Evolutionary conservation across 2,888 invertebrate genomes (phyloP), one percentile per base, ranked within the genome.

Genomic region (Seladonia tumulorum): DNA sequence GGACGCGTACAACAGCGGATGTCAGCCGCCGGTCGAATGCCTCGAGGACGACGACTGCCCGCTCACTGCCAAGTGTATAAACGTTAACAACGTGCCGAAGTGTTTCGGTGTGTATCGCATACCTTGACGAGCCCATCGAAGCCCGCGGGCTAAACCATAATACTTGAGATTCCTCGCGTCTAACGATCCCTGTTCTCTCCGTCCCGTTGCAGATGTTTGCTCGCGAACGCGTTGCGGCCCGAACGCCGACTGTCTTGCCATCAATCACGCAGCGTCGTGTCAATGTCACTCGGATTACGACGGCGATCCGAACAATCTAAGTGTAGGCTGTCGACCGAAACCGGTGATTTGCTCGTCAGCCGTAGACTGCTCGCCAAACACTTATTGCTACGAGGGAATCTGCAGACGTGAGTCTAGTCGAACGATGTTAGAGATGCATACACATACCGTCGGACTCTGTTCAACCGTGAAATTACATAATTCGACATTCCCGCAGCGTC

Each of bases 1-100:
- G 3, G 97, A 99, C 95, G 97, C 98, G 3, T 98, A 98, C 92
- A 97, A 97, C 89, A 97, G 97, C 93, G 98, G 98, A 45, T 98
- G 98, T 92, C 97, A 96, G 83, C 96, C 97, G 85, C 97, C 98
- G n/a, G 97, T 97, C 49, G 98, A 98, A 95, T 99, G 98, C 94
- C 96, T 96, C 88, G 96, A 96, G 70, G 97, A 98, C 92, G 96
- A 96, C 82, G 98, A 98, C 93, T 99, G 99, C 93, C 98, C 98
- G 8, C 94, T 96, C 57, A 97, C 97, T 85, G 98, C 98, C 25
- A 97, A 97, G 93, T 98, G 98, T 94, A 96, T 97, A 35, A 96
- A 96, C 88, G 96, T 96, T 5, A 97, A 97, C 92, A 97, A 97
- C 70, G 95, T 96, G 76, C 97, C 97, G 70, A 98, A 98, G 95